Evolutionary conservation across 2,797 vertebrate genomes (phyloP).

Genomic region (Petrocephalus schoutedeni): DNA sequence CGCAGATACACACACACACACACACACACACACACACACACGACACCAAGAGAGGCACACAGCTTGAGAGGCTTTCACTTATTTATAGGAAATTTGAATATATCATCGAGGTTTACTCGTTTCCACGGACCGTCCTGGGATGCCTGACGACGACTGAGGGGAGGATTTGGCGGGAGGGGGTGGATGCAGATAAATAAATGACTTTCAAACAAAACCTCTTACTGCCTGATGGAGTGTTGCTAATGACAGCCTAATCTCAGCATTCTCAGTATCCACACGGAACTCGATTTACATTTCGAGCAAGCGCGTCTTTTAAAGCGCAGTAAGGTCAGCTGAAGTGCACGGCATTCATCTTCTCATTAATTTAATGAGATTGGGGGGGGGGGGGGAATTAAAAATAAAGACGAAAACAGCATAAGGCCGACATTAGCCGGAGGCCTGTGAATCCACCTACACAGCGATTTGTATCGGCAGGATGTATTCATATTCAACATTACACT

Average conservation of each 20-base stretch:
- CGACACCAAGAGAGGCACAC: conserved; percentile 23
- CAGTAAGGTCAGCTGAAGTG: conserved; percentile 26
- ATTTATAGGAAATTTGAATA: conserved; percentile 37
- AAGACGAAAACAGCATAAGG: conserved; percentile 14
- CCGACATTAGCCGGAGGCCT: conserved; percentile 24
- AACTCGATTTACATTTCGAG: conserved; percentile 25
- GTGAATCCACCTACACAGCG: conserved; percentile 31
- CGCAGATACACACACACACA: not conserved
- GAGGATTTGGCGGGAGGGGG: not conserved
- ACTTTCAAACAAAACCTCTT: conserved; percentile 26
- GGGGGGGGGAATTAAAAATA: not conserved
- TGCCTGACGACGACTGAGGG: not conserved
- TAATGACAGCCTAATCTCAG: conserved; percentile 26
- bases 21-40: not conserved
- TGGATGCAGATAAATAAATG: not conserved
- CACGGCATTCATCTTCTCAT: conserved; percentile 15
- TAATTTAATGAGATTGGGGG: conserved; percentile 3
- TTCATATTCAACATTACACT: conserved; percentile 26
- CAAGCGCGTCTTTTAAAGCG: conserved; percentile 27
- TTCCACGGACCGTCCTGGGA: not conserved
- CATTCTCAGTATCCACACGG: conserved; percentile 20
- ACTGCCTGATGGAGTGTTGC: conserved; percentile 22
- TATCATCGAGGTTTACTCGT: conserved; percentile 27
- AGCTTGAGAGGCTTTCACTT: conserved; percentile 30
- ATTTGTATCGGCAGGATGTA: conserved; percentile 31